phyloP scores from a whole-genome alignment of 23 tunicate genomes.

The Halocynthia roretzi region DNA sequence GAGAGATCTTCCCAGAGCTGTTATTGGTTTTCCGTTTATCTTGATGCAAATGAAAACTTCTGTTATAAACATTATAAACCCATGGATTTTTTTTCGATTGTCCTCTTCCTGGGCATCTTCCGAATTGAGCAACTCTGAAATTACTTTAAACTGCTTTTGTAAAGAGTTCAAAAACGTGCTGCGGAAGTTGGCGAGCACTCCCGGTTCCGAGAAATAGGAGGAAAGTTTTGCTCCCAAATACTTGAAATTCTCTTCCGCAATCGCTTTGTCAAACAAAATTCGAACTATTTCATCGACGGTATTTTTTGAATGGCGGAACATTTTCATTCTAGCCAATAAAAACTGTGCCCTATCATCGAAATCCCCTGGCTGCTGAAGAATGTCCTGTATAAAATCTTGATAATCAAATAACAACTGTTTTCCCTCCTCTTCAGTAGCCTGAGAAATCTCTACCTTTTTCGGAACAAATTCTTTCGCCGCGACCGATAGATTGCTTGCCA shows the following conservation, averaged over 20 bases:
- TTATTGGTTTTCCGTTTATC: slow-evolving; percentile 13
- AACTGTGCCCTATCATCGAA: background rate
- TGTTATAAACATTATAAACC: slow-evolving; percentile 18
- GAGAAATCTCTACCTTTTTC: background rate
- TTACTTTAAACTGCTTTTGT: slow-evolving; percentile 50
- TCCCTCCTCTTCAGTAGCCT: slow-evolving; percentile 15
- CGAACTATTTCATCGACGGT: slow-evolving; percentile 17
- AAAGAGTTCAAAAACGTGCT: slow-evolving; percentile 31
- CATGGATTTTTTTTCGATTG: slow-evolving; percentile 19
- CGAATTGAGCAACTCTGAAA: slow-evolving; percentile 25
- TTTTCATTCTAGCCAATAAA: background rate
- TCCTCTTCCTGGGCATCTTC: slow-evolving; percentile 2
- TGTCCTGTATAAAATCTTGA: background rate
- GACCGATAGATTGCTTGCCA: slow-evolving; percentile 19
- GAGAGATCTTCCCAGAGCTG: slow-evolving; percentile 13
- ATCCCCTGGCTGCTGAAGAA: slow-evolving; percentile 12
- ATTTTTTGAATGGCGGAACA: background rate
- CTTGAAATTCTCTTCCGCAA: slow-evolving; percentile 36
- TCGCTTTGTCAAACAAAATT: slow-evolving; percentile 9
- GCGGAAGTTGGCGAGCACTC: slow-evolving; percentile 43
- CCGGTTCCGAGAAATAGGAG: slow-evolving; percentile 32
- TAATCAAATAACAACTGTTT: background rate
- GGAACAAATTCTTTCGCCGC: slow-evolving; percentile 9
- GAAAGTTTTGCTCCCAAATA: slow-evolving; percentile 66
- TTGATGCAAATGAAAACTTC: slow-evolving; percentile 17